These are phyloP conservation scores for Petrocephalus microphthalmus DNA, from an alignment of 2,113 vertebrate genomes.

Conservation along the genomic window DNA sequence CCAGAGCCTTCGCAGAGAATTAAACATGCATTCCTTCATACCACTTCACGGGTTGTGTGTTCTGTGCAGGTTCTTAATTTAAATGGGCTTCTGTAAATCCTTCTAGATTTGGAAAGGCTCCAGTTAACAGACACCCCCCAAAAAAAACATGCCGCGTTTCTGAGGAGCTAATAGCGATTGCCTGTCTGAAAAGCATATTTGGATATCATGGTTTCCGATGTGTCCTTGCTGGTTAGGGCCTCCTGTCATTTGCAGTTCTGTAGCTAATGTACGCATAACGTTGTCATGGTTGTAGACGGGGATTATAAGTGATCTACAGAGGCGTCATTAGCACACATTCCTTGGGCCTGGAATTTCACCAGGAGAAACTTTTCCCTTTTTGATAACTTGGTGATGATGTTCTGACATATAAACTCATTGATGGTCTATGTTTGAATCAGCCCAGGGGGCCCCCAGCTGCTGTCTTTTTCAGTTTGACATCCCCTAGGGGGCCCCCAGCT, in stretches of 20 bases:
- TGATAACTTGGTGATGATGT: neutral
- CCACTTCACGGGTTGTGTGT: neutral
- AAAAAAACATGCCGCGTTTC: neutral
- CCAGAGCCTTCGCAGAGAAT: neutral
- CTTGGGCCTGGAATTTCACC: neutral
- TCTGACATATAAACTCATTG: neutral
- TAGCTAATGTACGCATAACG: neutral
- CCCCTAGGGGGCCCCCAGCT: neutral
- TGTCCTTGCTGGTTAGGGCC: neutral
- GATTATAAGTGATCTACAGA: neutral
- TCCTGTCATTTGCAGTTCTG: neutral
- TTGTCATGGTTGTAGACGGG: neutral
- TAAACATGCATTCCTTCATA: neutral
- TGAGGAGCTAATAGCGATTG: neutral
- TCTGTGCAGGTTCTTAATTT: neutral
- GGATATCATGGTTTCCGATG: neutral
- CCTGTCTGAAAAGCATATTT: neutral
- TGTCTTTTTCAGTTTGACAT: neutral
- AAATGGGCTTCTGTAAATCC: neutral
- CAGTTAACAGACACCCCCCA: neutral
- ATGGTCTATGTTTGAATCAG: neutral
- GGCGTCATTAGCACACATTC: neutral
- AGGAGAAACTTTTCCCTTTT: neutral
- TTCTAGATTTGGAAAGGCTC: neutral
- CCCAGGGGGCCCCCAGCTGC: neutral